phyloP scores from a whole-genome alignment of 92 coral and sea anemone species.

The Zoanthus gigantus region DNA sequence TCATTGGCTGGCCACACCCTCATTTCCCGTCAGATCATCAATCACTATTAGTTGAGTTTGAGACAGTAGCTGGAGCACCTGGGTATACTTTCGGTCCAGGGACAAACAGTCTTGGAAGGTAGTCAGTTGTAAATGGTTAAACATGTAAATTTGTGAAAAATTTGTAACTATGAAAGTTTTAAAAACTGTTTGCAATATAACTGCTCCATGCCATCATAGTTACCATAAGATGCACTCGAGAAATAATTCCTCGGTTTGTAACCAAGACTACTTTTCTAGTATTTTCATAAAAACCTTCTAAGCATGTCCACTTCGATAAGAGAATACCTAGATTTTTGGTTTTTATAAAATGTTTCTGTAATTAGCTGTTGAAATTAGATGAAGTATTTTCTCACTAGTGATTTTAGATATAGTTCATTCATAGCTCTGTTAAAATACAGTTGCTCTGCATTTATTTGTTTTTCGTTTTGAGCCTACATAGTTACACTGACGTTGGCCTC shows the following conservation, averaged over 20 bases:
- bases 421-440: not conserved
- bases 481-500: not conserved
- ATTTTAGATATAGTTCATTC: not conserved
- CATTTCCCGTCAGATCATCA: conserved; percentile 99
- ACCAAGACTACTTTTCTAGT: not conserved
- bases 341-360: not conserved
- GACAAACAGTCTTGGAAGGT: conserved; percentile 69
- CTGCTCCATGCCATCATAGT: conserved; percentile 18
- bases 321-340: not conserved
- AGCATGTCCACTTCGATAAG: not conserved
- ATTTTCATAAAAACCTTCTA: not conserved
- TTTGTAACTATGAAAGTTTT: conserved; percentile 63
- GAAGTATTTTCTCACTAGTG: not conserved
- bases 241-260: not conserved
- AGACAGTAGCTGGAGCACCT: conserved; percentile 80
- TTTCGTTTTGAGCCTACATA: not conserved
- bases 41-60: conserved; percentile 93
- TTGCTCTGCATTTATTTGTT: not conserved
- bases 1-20: conserved; percentile 99
- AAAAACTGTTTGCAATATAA: conserved; percentile 23
- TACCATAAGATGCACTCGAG: conserved; percentile 13
- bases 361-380: not conserved
- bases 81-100: conserved; percentile 75
- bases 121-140: conserved; percentile 50
- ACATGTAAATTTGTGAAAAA: conserved; percentile 90